Evolutionary conservation across 2,797 vertebrate species (phyloP).

Genomic region (Tachyglossus aculeatus): DNA sequence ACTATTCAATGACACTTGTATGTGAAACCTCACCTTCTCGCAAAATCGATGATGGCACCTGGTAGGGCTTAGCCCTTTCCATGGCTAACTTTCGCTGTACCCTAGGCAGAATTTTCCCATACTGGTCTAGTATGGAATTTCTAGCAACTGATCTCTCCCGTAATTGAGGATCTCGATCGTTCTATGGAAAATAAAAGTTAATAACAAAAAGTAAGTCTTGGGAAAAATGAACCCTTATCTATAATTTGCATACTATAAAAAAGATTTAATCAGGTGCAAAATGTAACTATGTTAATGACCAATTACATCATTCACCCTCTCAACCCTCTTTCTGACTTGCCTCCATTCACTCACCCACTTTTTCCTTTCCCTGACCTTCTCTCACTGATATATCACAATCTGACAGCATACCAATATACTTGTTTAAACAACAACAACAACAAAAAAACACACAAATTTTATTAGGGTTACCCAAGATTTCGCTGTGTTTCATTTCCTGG

Average conservation of each 20-base stretch:
- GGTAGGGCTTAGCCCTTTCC: slow-evolving; percentile 88
- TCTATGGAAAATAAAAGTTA: slow-evolving; percentile 70
- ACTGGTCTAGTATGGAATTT: slow-evolving; percentile 89
- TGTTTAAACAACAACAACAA: too few species aligned
- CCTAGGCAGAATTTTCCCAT: slow-evolving; percentile 88
- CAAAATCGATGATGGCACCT: slow-evolving; percentile 74
- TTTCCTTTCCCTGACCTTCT: too few species aligned
- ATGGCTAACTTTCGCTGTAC: slow-evolving; percentile 88
- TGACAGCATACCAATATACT: too few species aligned
- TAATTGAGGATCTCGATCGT: slow-evolving; percentile 84
- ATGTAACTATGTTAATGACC: not conserved
- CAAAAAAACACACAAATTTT: too few species aligned
- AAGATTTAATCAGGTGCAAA: not conserved
- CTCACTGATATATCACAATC: too few species aligned
- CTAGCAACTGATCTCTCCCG: slow-evolving; percentile 86
- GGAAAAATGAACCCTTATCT: not conserved
- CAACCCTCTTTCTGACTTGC: not conserved
- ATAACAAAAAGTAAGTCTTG: not conserved
- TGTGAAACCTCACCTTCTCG: slow-evolving; percentile 80
- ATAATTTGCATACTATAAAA: not conserved
- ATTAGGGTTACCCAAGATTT: too few species aligned
- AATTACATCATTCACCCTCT: not conserved
- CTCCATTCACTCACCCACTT: too few species aligned
- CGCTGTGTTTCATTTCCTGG: too few species aligned
- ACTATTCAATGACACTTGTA: not conserved